Percentiles rank a stretch among this genome's conserved stretches.
Conservation (phyloP, 1,140 invertebrate genomes). For the Anoplophora glabripennis region DNA sequence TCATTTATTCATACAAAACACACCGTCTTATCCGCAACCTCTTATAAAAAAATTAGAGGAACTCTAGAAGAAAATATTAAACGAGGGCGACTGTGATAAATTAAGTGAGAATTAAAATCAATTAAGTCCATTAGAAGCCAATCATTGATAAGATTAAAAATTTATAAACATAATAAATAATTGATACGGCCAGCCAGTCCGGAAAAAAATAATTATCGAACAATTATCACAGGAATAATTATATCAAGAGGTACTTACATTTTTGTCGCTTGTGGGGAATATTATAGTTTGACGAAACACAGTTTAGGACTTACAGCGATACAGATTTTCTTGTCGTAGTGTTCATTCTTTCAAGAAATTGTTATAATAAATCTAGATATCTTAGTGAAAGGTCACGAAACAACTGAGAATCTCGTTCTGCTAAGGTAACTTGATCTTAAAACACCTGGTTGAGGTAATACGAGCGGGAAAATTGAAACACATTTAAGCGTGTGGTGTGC, state of each 20-base stretch:
- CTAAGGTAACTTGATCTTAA: conserved; percentile 21
- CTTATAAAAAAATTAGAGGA: too few species aligned
- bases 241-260: conserved; percentile 5
- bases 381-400: conserved; percentile 20
- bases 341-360: conserved; percentile 1
- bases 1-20: conserved; percentile 4
- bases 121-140: too few species aligned
- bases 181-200: too few species aligned
- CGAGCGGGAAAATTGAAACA: conserved; percentile 19
- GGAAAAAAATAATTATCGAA: too few species aligned
- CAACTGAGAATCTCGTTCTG: conserved; percentile 18
- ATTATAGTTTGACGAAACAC: background rate
- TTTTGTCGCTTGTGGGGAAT: background rate
- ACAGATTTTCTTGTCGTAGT: background rate
- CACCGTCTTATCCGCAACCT: too few species aligned
- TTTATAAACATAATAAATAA: too few species aligned
- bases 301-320: background rate
- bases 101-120: too few species aligned
- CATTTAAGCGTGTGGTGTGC: background rate
- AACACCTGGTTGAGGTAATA: conserved; percentile 18
- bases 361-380: conserved; percentile 8
- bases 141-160: too few species aligned
- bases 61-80: too few species aligned
- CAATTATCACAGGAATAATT: too few species aligned
- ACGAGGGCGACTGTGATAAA: too few species aligned